Conservation (phyloP, 2,113 vertebrate genomes). For the Periophthalmus modestus region DNA sequence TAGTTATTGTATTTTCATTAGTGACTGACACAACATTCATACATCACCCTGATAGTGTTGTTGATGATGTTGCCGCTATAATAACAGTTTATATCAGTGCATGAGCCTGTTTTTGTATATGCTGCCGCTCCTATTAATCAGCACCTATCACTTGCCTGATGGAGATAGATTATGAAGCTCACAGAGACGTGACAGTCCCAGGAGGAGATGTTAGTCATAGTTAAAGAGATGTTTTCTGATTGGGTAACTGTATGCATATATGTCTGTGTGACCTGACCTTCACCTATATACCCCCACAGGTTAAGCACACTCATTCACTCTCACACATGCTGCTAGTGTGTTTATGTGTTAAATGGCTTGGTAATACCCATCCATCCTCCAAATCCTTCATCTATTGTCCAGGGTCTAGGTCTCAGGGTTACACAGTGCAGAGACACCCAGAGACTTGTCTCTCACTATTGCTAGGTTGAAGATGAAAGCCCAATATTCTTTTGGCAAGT, state of each 20-base stretch:
- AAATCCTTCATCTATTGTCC: neutral
- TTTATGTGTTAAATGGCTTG: neutral
- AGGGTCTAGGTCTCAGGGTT: neutral
- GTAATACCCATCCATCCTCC: neutral
- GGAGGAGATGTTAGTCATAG: conserved; percentile 29
- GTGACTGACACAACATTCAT: conserved; percentile 47
- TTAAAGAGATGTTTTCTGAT: conserved; percentile 52
- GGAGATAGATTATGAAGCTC: conserved; percentile 72
- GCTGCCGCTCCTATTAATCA: conserved; percentile 67
- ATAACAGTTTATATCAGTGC: conserved; percentile 50
- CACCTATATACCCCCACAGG: conserved; percentile 36
- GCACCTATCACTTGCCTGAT: conserved; percentile 70
- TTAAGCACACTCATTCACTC: conserved; percentile 57
- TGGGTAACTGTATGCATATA: conserved; percentile 15
- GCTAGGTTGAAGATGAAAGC: too few relatives aligned
- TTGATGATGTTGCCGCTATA: conserved; percentile 30
- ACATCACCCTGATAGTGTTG: conserved; percentile 52
- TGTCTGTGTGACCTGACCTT: conserved; percentile 43
- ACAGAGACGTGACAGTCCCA: conserved; percentile 61
- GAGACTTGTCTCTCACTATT: too few relatives aligned
- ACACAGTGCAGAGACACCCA: neutral
- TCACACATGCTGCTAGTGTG: neutral
- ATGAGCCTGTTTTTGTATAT: conserved; percentile 46
- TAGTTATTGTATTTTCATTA: conserved; percentile 47
- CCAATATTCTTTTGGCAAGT: too few relatives aligned